Evolutionary conservation across 2,113 vertebrate species (phyloP).

Genomic region (Neotoma lepida): DNA sequence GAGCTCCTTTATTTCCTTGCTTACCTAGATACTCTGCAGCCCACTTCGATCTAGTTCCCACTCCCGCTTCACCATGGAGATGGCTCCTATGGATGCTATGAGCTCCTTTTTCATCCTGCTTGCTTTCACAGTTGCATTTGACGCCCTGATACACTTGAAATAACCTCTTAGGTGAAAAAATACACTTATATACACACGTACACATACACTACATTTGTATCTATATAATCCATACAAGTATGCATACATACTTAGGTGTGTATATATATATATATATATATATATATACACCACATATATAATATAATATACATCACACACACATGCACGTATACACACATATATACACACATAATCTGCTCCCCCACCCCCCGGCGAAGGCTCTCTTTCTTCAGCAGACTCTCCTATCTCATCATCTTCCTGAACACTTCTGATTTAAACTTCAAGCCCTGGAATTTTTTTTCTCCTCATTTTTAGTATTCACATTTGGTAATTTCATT

Average conservation of each 20-base stretch:
- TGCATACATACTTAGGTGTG: not conserved
- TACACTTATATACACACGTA: rapidly evolving
- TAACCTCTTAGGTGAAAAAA: not conserved
- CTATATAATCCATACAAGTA: not conserved
- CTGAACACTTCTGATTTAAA: not conserved
- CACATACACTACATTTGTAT: too few species aligned
- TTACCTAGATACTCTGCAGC: not conserved
- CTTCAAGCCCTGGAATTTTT: not conserved
- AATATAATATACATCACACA: not conserved
- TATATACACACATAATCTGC: not conserved
- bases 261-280: not conserved
- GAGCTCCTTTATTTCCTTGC: not conserved
- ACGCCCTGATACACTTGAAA: not conserved
- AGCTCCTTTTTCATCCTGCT: not conserved
- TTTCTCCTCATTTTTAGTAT: not conserved
- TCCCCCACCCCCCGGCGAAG: too few species aligned
- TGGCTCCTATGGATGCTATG: not conserved
- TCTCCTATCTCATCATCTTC: not conserved
- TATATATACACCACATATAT: not conserved
- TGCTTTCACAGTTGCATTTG: not conserved
- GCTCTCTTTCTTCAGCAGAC: not conserved
- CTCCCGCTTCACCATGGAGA: not conserved
- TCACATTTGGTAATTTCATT: slow-evolving; percentile 28
- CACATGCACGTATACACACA: not conserved
- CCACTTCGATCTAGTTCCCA: not conserved